Percentiles rank a stretch among this genome's conserved stretches.
These are phyloP conservation scores for Cryptotermes secundus DNA, from an alignment of 1,140 invertebrate genomes.

Conservation along the genomic window DNA sequence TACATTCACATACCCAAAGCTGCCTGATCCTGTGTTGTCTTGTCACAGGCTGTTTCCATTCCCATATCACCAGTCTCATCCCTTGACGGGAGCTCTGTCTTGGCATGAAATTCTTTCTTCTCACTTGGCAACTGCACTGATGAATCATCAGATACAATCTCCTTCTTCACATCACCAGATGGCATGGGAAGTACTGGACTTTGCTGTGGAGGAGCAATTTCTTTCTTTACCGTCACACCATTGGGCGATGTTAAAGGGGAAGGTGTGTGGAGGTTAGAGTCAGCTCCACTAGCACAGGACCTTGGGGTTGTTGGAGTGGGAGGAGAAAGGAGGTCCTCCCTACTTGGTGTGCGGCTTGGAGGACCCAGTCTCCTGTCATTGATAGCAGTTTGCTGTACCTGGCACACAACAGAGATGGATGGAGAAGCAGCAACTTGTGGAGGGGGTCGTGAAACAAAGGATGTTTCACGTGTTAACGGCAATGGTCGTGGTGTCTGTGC, in stretches of 20 bases:
- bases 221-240: constrained; percentile 16
- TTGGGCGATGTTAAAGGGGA: constrained; percentile 26
- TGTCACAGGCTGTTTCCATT: constrained; percentile 17
- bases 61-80: background rate
- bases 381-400: background rate
- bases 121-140: constrained; percentile 35
- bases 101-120: constrained; percentile 3
- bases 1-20: constrained; percentile 27
- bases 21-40: constrained; percentile 23
- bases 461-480: background rate
- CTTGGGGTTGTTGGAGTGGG: constrained; percentile 42
- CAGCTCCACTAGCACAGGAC: constrained; percentile 12
- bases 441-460: background rate
- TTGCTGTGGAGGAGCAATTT: background rate
- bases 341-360: constrained; percentile 44
- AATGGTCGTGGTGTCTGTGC: background rate
- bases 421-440: background rate
- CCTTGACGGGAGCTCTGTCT: constrained; percentile 5
- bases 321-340: constrained; percentile 46
- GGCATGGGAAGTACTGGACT: constrained; percentile 43
- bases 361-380: background rate
- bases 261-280: constrained; percentile 22
- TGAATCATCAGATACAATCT: constrained; percentile 48
- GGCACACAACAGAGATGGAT: background rate
- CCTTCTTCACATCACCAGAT: constrained; percentile 53